Evolutionary conservation across 2,113 vertebrate species (phyloP).

Genomic region (Eublepharis macularius): DNA sequence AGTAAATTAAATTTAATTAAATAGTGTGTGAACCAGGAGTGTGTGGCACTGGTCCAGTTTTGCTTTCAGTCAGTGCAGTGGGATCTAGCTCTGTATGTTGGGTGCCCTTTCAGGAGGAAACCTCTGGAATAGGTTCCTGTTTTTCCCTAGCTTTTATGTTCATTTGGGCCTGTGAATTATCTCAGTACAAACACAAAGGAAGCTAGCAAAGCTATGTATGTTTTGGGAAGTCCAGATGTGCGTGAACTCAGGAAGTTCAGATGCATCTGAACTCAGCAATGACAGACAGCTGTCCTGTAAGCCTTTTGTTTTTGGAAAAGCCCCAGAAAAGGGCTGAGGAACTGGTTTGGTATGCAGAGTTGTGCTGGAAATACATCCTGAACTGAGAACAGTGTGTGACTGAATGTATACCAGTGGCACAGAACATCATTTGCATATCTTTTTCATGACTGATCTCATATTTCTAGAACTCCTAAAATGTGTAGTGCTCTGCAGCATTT

Average conservation of each 20-base stretch:
- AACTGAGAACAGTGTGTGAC: not conserved
- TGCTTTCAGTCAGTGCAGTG: too few species aligned
- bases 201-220: too few species aligned
- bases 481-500: not conserved
- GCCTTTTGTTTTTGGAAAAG: not conserved
- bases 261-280: not conserved
- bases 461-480: not conserved
- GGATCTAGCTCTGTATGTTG: too few species aligned
- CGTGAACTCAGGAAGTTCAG: too few species aligned
- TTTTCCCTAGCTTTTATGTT: not conserved
- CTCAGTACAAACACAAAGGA: too few species aligned
- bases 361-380: not conserved
- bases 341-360: not conserved
- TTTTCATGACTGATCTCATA: not conserved
- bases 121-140: too few species aligned
- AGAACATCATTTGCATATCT: not conserved
- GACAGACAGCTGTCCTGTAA: not conserved
- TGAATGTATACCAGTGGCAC: not conserved
- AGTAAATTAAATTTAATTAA: too few species aligned
- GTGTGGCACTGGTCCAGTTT: too few species aligned
- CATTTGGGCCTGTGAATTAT: not conserved
- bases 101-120: too few species aligned
- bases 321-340: not conserved
- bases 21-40: too few species aligned
- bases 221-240: too few species aligned